Base-by-base conservation (phyloP, 1,140 invertebrate species). In the Apis laboriosa region DNA sequence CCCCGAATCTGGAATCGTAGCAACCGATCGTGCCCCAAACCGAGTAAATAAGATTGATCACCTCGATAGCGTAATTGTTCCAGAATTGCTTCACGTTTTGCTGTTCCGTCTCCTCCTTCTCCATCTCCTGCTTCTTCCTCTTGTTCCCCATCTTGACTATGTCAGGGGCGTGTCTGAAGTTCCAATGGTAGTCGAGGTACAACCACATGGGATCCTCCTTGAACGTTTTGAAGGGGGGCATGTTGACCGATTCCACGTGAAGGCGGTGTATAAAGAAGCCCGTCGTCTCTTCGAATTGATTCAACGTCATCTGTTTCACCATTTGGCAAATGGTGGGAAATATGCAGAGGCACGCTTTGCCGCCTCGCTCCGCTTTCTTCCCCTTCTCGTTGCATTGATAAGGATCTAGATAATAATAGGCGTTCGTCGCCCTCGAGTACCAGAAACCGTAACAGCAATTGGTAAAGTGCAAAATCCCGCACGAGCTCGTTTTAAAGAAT, bases 391-490 rank as follows among this genome's bases (percentile, higher is more conserved):
- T 88, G 61, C 92, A 94, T 1, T 77, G 86, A 77, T 94, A 94
- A 53, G 94, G 94, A 88, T 94, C 93, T 0, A 94, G 63, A 24
- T 93, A 94, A 15, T 93, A 94, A 28, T 92, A 94, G 12, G 89
- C 90, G 11, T 90, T 89, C 0, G 90, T 93, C 12, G 83, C 15
- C 67, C 82, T 82, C 0, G 90, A 94, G 49, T 93, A 92, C 94
- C 94, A 94, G 79, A 94, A 94, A 19, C 90, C 93, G 61, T 93
- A 94, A n/a, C 93, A 94, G 73, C 93, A 93, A 28, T 94, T 94
- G 0, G 91, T 90, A n/a, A 94, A 93, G 5, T 94, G 94, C 12
- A 94, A 61, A 19, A 94, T 89, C 11, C 94, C 94, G 72, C 90
- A 84, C 0, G 78, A 77, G 53, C 89, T 43, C 13, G 78, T 89